A percentile compares a stretch with the other conserved stretches of the same genome.
These are phyloP conservation scores for Pseudopodoces humilis DNA, from an alignment of 2,113 vertebrate genomes.

Conservation along the genomic window DNA sequence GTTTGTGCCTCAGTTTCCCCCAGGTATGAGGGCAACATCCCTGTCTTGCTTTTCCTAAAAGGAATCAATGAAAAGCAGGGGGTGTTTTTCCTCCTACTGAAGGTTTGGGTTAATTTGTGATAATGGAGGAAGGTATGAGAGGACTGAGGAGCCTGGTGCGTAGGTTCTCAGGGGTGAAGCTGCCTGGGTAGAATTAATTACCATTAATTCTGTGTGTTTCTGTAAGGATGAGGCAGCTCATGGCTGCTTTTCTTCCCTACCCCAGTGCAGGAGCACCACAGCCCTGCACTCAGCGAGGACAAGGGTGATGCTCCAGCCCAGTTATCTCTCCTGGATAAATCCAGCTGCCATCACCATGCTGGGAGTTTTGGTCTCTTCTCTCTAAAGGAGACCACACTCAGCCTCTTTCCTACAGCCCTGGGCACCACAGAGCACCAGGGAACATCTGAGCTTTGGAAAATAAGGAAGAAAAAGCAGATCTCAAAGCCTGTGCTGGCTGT, in stretches of 20 bases:
- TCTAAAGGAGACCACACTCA: background rate
- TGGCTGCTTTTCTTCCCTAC: background rate
- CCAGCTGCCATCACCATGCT: accelerated
- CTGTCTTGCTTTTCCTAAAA: background rate
- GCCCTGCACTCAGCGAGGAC: accelerated
- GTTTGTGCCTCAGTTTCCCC: background rate
- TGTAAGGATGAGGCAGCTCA: accelerated
- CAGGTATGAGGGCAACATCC: accelerated
- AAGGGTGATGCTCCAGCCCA: background rate
- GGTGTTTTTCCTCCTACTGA: background rate
- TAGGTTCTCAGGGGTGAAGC: background rate
- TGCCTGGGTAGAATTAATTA: background rate
- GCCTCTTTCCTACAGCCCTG: too few relatives aligned
- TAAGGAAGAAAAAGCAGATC: background rate
- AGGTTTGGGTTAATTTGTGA: background rate
- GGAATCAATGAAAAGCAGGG: background rate
- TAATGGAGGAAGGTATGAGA: accelerated
- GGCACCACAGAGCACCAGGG: accelerated
- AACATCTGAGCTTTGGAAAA: background rate
- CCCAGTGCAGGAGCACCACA: accelerated
- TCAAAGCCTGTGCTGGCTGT: accelerated
- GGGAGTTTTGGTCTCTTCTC: background rate
- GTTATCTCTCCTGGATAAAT: background rate
- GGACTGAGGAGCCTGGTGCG: background rate
- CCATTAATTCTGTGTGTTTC: background rate